Conservation (phyloP, 2,888 invertebrate genomes). For the Lampropteryx suffumata region DNA sequence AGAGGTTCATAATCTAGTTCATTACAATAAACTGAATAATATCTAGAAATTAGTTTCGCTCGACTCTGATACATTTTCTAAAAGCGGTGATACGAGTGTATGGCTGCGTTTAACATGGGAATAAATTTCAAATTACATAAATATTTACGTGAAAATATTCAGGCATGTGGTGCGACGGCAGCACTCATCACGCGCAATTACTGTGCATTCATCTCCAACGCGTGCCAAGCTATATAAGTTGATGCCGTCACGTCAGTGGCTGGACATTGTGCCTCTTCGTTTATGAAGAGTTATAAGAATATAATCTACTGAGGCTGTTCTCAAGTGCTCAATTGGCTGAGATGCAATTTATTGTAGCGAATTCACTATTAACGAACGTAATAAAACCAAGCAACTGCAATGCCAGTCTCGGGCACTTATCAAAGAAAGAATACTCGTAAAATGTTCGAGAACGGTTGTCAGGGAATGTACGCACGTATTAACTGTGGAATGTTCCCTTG, state of each 20-base stretch:
- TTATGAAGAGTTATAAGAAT: constrained; percentile 21
- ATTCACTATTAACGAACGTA: neutral
- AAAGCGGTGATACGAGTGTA: neutral
- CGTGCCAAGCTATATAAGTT: constrained; percentile 61
- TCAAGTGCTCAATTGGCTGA: constrained; percentile 19
- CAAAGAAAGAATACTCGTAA: constrained; percentile 3
- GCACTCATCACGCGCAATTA: constrained; percentile 66
- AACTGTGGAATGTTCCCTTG: constrained; percentile 59
- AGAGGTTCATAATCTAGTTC: constrained; percentile 47
- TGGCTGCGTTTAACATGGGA: neutral
- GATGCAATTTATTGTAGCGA: constrained; percentile 8
- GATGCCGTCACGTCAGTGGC: constrained; percentile 38
- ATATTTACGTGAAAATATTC: constrained; percentile 51
- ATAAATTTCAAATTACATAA: constrained; percentile 26
- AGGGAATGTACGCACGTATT: constrained; percentile 42
- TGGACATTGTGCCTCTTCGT: constrained; percentile 15
- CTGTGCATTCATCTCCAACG: constrained; percentile 65
- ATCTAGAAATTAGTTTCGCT: neutral
- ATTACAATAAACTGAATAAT: neutral
- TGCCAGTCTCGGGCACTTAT: neutral
- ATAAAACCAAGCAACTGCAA: constrained; percentile 1
- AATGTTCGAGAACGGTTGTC: constrained; percentile 46
- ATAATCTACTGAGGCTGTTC: constrained; percentile 4
- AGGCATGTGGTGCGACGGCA: constrained; percentile 51
- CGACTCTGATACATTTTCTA: neutral